Conservation (phyloP, 1,140 invertebrate species). For the Anastrepha ludens region DNA sequence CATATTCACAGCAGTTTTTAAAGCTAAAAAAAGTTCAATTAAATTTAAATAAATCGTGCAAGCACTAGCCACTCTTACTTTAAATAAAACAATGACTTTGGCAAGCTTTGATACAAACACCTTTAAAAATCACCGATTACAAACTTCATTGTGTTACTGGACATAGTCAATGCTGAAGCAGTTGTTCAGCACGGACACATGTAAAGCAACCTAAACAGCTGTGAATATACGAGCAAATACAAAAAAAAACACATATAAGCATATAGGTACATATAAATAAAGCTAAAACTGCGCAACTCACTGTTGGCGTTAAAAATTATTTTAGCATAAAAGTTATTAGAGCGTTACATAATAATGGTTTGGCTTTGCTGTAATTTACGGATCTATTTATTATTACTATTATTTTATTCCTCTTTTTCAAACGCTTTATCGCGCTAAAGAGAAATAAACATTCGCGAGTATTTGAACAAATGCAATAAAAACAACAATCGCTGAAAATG, state of each 20-base stretch:
- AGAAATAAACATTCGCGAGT: neutral
- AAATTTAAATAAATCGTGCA: conserved; percentile 25
- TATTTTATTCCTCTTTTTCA: conserved; percentile 42
- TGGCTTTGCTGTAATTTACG: conserved; percentile 22
- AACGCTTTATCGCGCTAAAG: neutral
- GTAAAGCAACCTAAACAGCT: neutral
- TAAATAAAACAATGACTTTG: neutral
- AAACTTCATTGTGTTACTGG: no score
- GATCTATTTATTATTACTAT: conserved; percentile 36
- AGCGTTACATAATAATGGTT: conserved; percentile 69
- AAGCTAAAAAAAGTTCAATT: neutral
- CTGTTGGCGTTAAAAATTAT: neutral
- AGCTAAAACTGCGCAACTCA: neutral
- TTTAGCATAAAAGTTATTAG: conserved; percentile 64
- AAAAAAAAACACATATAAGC: neutral
- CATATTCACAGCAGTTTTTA: neutral
- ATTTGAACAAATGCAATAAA: neutral
- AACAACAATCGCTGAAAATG: neutral
- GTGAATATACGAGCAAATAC: neutral
- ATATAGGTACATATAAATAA: neutral
- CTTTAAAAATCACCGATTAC: no score
- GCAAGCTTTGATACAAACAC: neutral
- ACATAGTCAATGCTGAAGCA: no score
- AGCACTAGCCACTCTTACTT: neutral
- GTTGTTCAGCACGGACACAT: no score